A percentile compares a stretch with the other conserved stretches of the same genome.
phyloP scores from a whole-genome alignment of 2,113 vertebrate genomes.

The Tapirus terrestris region DNA sequence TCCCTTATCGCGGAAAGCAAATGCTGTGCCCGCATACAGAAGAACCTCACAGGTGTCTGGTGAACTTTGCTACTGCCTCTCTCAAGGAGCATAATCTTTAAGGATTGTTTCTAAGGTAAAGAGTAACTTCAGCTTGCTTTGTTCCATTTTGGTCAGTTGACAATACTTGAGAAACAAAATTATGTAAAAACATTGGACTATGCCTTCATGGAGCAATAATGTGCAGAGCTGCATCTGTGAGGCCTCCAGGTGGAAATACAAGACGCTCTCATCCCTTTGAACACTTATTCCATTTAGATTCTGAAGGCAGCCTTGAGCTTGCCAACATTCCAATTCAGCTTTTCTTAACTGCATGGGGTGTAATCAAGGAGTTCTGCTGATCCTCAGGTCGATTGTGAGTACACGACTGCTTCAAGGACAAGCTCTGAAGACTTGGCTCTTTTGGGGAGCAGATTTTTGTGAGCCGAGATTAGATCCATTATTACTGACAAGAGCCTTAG shows the following conservation, averaged over 20 bases:
- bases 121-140: neutral
- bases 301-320: neutral
- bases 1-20: neutral
- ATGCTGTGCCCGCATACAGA: neutral
- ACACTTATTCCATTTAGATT: accelerated
- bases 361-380: neutral
- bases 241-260: accelerated
- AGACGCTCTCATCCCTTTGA: accelerated
- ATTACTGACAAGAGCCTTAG: neutral
- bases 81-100: neutral
- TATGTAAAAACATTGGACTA: neutral
- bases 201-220: neutral
- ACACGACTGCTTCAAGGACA: accelerated
- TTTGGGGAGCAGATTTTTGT: neutral
- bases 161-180: neutral
- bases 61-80: neutral
- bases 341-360: neutral
- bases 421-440: neutral
- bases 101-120: neutral
- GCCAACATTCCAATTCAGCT: accelerated
- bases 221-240: accelerated
- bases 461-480: neutral
- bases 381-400: too few species aligned
- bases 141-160: neutral
- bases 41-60: neutral